Conservation (phyloP, 2,113 vertebrate genomes). For the Mormyrus iriodes region DNA sequence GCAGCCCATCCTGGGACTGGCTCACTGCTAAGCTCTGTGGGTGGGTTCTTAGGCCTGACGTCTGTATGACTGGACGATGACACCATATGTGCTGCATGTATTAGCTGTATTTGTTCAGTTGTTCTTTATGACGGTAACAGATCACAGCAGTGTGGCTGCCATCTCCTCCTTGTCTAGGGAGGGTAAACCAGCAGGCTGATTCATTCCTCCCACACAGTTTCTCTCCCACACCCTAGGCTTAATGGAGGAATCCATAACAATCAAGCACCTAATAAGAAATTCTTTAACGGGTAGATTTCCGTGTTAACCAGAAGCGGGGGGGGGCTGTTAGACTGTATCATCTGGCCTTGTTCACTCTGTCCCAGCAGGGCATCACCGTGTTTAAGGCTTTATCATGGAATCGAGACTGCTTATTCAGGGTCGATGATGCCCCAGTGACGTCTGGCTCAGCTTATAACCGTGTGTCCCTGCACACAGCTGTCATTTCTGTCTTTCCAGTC, state of each 20-base stretch:
- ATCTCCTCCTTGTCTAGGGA: background rate
- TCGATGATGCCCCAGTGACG: background rate
- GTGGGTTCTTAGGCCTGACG: background rate
- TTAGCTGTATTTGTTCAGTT: background rate
- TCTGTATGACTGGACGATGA: background rate
- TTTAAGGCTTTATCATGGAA: background rate
- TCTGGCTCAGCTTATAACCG: background rate
- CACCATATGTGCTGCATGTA: background rate
- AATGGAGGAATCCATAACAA: conserved; percentile 9
- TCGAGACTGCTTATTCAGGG: background rate
- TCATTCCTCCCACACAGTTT: background rate
- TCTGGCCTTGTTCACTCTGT: background rate
- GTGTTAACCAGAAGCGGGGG: background rate
- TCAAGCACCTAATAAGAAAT: background rate
- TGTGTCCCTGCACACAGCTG: background rate
- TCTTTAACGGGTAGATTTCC: background rate
- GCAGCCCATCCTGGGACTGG: background rate
- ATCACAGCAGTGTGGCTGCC: background rate
- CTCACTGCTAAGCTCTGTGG: background rate
- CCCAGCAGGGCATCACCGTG: background rate
- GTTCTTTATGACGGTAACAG: background rate
- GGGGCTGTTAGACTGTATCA: background rate
- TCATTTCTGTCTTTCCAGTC: background rate
- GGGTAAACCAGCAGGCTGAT: background rate
- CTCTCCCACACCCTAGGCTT: background rate